Conservation (phyloP, 2,797 vertebrate genomes). For the Paratrypauchen microcephalus region DNA sequence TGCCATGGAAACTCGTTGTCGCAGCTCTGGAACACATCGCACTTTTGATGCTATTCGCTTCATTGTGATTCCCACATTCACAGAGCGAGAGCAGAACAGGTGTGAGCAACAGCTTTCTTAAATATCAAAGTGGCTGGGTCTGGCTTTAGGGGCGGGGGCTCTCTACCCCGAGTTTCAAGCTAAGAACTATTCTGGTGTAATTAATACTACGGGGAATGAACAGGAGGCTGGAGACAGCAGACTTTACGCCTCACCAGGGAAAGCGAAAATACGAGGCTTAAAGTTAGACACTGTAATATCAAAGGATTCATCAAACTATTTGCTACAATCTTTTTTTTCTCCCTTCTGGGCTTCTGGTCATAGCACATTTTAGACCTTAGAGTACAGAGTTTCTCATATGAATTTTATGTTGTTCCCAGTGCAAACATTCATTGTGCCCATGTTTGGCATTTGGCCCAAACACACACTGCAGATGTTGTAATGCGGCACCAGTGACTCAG, state of each 20-base stretch:
- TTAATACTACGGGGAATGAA: slow-evolving; percentile 52
- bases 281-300: slow-evolving; percentile 7
- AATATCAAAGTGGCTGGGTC: slow-evolving; percentile 48
- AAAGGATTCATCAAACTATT: slow-evolving; percentile 5
- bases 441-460: not conserved
- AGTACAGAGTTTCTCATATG: not conserved
- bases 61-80: slow-evolving; percentile 62
- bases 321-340: not conserved
- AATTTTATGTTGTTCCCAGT: not conserved
- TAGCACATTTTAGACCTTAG: not conserved
- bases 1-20: slow-evolving; percentile 76
- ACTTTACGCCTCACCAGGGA: slow-evolving; percentile 23
- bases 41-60: slow-evolving; percentile 63
- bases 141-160: slow-evolving; percentile 18
- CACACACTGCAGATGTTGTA: not conserved
- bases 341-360: not conserved
- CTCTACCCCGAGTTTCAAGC: slow-evolving; percentile 38
- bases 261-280: slow-evolving; percentile 32
- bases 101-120: slow-evolving; percentile 71
- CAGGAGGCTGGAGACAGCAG: slow-evolving; percentile 18
- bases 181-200: slow-evolving; percentile 42
- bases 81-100: slow-evolving; percentile 57
- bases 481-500: not conserved
- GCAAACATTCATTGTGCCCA: not conserved
- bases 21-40: slow-evolving; percentile 71